Evolutionary conservation across 2,113 vertebrate genomes (phyloP), one percentile per base, ranked within the genome.

Genomic region (Oreochromis tanganicae): DNA sequence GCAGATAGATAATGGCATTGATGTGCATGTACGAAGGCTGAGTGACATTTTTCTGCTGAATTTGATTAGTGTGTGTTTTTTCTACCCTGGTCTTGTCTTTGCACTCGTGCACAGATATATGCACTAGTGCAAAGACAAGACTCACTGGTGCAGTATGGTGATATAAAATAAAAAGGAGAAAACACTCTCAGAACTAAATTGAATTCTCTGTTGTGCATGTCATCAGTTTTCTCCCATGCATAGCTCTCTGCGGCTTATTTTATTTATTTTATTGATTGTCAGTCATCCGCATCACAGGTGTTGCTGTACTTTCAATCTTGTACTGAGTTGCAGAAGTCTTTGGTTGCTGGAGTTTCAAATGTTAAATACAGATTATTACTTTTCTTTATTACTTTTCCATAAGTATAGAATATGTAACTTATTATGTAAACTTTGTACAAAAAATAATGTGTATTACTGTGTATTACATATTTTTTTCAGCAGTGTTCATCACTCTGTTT

Each of bases 391-490:
- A 61, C 59, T 61, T 61, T 68, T 3, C 10, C 4, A 41, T 24
- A 71, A 43, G 12, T 24, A 43, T 43, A 43, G 38, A 43, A 71
- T 43, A 71, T 71, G 12, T 43, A 46, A 1, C 7, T 43, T 71
- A 71, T 71, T 68, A 21, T 68, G 63, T 68, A n/a, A 63, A 27
- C 13, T 73, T 46, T 46, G 4, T 1, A 10, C 14, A 46, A 1
- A 9, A 46, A 73, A 27, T 73, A 29, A 0, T 11, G 66, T 71
- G n/a, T 43, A 48, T 48, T 14, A 48, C 46, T 48, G 36, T 36
- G 36, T 36, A 0, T n/a, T 36, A 63, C 17, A 29, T 11, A 0
- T 50, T 75, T 50, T 50, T 29, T 73, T 0, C 41, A 48, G 14
- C 17, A 48, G 24, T 48, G 71, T 50, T 32, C 13, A 19, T 75